A percentile compares a stretch with the other conserved stretches of the same genome.
Evolutionary conservation across 2,888 invertebrate genomes (phyloP).

Genomic region (Melinopterus prodromus): DNA sequence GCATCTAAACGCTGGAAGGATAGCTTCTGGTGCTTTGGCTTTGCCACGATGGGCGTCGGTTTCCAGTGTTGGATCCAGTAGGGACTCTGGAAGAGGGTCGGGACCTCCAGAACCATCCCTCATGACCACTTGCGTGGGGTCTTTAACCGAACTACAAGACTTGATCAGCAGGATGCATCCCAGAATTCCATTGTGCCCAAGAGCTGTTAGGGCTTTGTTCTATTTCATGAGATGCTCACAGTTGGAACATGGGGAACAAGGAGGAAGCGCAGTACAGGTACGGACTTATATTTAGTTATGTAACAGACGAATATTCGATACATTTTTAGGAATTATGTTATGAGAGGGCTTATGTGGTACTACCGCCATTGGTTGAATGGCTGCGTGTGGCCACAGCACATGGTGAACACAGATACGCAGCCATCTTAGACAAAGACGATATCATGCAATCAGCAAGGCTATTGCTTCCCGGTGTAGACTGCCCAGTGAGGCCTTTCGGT

Average conservation of each 20-base stretch:
- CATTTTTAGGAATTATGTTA: constrained; percentile 77
- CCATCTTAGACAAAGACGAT: constrained; percentile 80
- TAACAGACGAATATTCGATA: constrained; percentile 12
- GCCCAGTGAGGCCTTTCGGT: constrained; percentile 81
- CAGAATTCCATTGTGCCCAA: constrained; percentile 65
- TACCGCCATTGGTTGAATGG: constrained; percentile 93
- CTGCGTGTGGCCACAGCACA: constrained; percentile 84
- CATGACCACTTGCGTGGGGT: constrained; percentile 89
- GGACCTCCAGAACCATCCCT: constrained; percentile 72
- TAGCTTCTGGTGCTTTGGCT: constrained; percentile 86
- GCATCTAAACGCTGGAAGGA: constrained; percentile 87
- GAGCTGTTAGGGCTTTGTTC: constrained; percentile 82
- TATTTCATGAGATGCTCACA: constrained; percentile 94
- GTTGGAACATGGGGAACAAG: constrained; percentile 62
- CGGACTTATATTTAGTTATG: background rate
- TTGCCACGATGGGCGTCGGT: constrained; percentile 78
- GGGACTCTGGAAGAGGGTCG: constrained; percentile 59
- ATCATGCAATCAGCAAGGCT: constrained; percentile 88
- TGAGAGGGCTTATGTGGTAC: constrained; percentile 85
- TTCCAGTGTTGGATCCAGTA: constrained; percentile 61
- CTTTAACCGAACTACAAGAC: constrained; percentile 79
- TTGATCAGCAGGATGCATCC: constrained; percentile 70
- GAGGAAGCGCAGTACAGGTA: constrained; percentile 55
- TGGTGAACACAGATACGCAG: constrained; percentile 80
- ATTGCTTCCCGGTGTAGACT: constrained; percentile 87